Evolutionary conservation across 1,140 invertebrate genomes (phyloP), one percentile per base, ranked within the genome.

Genomic region (Bombus waltoni): DNA sequence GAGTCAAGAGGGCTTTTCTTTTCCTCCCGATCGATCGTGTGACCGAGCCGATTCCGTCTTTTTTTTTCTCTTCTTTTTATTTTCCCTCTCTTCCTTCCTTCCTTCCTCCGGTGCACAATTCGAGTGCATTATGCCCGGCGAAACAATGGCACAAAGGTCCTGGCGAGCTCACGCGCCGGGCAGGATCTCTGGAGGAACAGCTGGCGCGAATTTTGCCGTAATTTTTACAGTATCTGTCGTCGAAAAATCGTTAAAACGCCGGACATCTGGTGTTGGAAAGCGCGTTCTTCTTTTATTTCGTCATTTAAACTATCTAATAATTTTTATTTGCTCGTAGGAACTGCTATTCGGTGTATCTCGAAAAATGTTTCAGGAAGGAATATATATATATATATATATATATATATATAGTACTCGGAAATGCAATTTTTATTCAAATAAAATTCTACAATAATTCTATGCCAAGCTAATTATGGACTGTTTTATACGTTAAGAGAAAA

Each of bases 11-110:
- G 77, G 78, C 85, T 91, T 91, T 91, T 91, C 89, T 90, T 78
- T 88, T 83, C 68, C 74, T 88, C 68, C 59, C 91, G 89, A 92
- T 92, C 91, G 91, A 92, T 92, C 91, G 89, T 90, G 87, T 73
- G 90, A 85, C 83, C 81, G 38, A 78, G 71, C 71, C 86, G 76
- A 86, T 86, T 87, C 80, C 38, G 57, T 70, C 42, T 83, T 89
- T 78, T 85, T 85, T 73, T 57, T 70, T 47, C 72, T 66, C 80
- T 65, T 72, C 44, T 83, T 90, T 82, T 83, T 79, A 57, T 70
- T 59, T 76, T 53, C 53, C 57, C 71, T 44, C 71, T 59, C 35
- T 68, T 42, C 71, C 44, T 65, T 81, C 22, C 15, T 53, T 65
- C 62, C 13, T 38, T 35, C 71, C 74, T 80, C 47, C 75, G 70